Evolutionary conservation across 2,797 vertebrate genomes (phyloP).

Genomic region (Trachops cirrhosus): DNA sequence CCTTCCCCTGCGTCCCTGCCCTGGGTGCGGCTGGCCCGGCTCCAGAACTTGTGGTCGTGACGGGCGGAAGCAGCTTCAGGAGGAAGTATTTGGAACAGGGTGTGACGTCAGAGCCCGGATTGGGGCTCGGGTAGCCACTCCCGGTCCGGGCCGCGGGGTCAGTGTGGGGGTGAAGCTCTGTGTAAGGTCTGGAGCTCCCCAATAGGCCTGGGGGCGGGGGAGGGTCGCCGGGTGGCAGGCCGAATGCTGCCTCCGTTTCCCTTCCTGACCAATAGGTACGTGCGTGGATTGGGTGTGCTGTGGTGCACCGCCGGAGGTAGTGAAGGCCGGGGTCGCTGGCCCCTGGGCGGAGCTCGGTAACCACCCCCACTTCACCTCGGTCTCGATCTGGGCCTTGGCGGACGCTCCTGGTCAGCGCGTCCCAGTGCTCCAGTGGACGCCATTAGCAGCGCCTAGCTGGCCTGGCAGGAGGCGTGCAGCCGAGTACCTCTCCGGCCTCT

Average conservation of each 20-base stretch:
- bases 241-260: neutral
- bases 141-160: neutral
- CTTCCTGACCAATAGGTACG: neutral
- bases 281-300: neutral
- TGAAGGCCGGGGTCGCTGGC: neutral
- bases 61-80: neutral
- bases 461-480: neutral
- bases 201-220: neutral
- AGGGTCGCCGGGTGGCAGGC: neutral
- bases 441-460: neutral
- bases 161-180: neutral
- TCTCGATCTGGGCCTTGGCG: neutral
- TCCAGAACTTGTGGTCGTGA: neutral
- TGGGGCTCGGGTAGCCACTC: neutral
- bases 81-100: constrained; percentile 33
- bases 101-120: constrained; percentile 43
- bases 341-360: neutral
- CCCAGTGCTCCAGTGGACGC: neutral
- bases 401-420: neutral
- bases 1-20: neutral
- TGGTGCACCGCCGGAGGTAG: neutral
- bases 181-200: neutral
- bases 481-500: neutral
- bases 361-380: neutral
- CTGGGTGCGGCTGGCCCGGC: neutral